phyloP scores from a whole-genome alignment of 2,888 invertebrate genomes.

The Anthrax anthrax region DNA sequence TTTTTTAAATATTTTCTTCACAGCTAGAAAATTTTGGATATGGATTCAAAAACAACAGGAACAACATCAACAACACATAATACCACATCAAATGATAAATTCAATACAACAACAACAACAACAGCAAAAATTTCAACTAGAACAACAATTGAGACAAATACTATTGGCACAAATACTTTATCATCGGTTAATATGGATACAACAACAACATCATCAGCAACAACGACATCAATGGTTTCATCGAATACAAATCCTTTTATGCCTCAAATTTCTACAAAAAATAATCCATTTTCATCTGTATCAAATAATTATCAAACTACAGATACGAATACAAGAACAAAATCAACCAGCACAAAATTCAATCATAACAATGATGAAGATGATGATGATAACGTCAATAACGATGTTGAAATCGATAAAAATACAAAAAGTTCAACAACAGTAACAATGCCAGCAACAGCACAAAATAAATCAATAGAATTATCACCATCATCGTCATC shows the following conservation, averaged over 20 bases:
- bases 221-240: neutral
- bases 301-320: neutral
- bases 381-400: too few relatives aligned
- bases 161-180: neutral
- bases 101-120: neutral
- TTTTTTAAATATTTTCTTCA: neutral
- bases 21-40: slow-evolving; percentile 11
- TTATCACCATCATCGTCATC: neutral
- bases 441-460: neutral
- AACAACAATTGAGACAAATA: neutral
- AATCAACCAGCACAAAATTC: too few relatives aligned
- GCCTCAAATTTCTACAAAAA: slow-evolving; percentile 1
- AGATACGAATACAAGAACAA: neutral
- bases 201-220: neutral
- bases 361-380: too few relatives aligned
- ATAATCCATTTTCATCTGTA: neutral
- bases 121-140: neutral
- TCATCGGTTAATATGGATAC: neutral
- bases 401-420: too few relatives aligned
- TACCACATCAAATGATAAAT: neutral
- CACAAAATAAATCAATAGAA: neutral
- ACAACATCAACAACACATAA: neutral
- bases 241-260: slow-evolving; percentile 1
- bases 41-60: slow-evolving; percentile 6
- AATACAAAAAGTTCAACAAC: too few relatives aligned